Percentiles rank a stretch among this genome's conserved stretches.
These are phyloP conservation scores for Coilia nasus DNA, from an alignment of 2,797 vertebrate genomes.

Conservation along the genomic window DNA sequence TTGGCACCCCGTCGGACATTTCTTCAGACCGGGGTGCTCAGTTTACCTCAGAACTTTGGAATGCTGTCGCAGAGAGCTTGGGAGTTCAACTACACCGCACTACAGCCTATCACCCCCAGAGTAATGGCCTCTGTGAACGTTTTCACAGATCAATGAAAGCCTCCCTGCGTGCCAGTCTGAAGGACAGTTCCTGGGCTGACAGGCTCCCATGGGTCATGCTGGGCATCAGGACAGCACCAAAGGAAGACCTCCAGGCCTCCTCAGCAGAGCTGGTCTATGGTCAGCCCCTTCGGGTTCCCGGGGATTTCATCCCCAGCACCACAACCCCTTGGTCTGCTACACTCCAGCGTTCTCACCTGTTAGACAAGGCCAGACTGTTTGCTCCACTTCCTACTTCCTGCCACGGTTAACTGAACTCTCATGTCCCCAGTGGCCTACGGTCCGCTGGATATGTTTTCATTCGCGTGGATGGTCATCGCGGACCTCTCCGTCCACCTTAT, in stretches of 20 bases:
- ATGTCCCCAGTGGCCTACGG: neutral
- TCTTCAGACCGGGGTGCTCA: no score
- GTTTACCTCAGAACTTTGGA: no score
- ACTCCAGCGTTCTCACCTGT: neutral
- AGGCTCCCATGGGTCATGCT: conserved; percentile 28
- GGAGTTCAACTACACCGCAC: no score
- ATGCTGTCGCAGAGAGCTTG: no score
- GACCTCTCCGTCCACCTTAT: neutral
- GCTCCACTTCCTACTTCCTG: neutral
- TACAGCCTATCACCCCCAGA: no score
- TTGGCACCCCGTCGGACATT: no score
- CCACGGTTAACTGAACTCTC: no score
- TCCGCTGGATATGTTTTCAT: neutral
- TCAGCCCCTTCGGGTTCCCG: neutral
- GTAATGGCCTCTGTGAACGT: no score
- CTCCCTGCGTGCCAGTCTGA: neutral
- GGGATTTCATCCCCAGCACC: neutral
- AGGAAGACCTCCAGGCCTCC: conserved; percentile 18
- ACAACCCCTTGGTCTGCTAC: neutral
- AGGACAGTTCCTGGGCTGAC: neutral
- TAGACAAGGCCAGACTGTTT: neutral
- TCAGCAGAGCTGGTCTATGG: conserved; percentile 15
- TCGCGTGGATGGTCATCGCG: neutral
- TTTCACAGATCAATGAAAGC: no score
- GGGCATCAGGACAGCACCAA: neutral